Evolutionary conservation across 2,888 invertebrate genomes (phyloP).

Genomic region (Volucella bombylans): DNA sequence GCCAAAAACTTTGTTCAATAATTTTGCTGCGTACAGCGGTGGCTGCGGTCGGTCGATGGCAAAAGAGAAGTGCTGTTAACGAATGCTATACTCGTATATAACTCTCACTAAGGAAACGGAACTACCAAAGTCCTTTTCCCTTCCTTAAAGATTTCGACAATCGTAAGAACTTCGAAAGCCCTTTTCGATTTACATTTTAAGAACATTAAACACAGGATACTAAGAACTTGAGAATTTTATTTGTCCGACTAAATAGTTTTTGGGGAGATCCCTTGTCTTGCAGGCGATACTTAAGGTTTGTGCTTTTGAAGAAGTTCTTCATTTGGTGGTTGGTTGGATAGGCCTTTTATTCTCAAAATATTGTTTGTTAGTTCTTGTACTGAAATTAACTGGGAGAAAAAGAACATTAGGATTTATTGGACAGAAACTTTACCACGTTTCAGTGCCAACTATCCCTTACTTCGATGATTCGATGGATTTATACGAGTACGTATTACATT

Average conservation of each 20-base stretch:
- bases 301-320: conserved; percentile 64
- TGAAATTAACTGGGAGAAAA: conserved; percentile 57
- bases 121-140: conserved; percentile 58
- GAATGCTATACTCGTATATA: background rate
- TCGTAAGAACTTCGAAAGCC: conserved; percentile 67
- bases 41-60: background rate
- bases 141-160: conserved; percentile 59
- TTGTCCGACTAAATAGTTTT: conserved; percentile 67
- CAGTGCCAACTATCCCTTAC: conserved; percentile 22
- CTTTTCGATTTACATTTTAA: conserved; percentile 71
- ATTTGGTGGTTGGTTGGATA: conserved; percentile 57
- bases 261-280: conserved; percentile 39
- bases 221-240: conserved; percentile 65
- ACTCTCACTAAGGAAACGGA: conserved; percentile 42
- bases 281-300: conserved; percentile 54
- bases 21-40: conserved; percentile 44
- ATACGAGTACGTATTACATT: conserved; percentile 20
- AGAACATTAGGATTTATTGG: conserved; percentile 52
- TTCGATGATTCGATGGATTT: conserved; percentile 66
- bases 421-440: conserved; percentile 38
- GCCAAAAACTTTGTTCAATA: conserved; percentile 62
- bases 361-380: conserved; percentile 58
- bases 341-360: conserved; percentile 56
- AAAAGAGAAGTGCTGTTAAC: background rate
- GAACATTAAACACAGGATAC: conserved; percentile 70